Base-by-base conservation (phyloP, 2,888 invertebrate genomes). In the Sphaerophoria rueppellii region DNA sequence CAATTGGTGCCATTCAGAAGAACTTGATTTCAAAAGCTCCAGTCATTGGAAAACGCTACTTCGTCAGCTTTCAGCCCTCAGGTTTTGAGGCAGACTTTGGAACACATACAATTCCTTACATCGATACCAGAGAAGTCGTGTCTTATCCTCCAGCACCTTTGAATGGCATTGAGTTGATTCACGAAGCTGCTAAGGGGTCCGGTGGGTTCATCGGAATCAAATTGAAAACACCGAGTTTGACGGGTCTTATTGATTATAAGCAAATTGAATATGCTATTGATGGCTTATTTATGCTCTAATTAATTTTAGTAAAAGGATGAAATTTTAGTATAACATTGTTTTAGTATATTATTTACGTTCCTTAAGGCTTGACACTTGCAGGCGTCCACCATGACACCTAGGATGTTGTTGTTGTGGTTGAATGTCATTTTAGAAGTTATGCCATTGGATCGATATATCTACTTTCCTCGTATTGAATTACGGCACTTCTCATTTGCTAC, bases 51-150 rank as follows among this genome's bases (percentile, higher is more conserved):
- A 24, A 67, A 52, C 65, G 37, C 1, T 54, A 54, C 5, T 67
- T 6, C 0, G 32, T 67, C 12, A n/a, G 5, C 2, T 67, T 67
- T n/a, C 67, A 67, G 4, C 54, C 52, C 3, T 54, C 67, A 6
- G 54, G 16, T 54, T 54, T 67, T n/a, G 40, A 43, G 6, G 54
- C 52, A 32, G 67, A 67, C 24, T 67, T 67, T 2, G 40, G 67
- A 54, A 37, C 4, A 11, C 4, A 24, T n/a, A 67, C 67, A 5
- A 0, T 67, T 40, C 67, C 67, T 11, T 7, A 24, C 2, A 7
- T 67, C 3, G 67, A 67, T 6, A 54, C 2, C 35, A 54, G 67
- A 40, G 54, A 54, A 54, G 52, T 52, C 14, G 4, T 40, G 0
- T 40, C 54, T 4, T 9, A n/a, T 54, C 67, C 67, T 32, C 67